Percentiles rank a stretch among this genome's conserved stretches.
phyloP scores from a whole-genome alignment of 2,113 vertebrate species.

The Dolichotis patagonum region DNA sequence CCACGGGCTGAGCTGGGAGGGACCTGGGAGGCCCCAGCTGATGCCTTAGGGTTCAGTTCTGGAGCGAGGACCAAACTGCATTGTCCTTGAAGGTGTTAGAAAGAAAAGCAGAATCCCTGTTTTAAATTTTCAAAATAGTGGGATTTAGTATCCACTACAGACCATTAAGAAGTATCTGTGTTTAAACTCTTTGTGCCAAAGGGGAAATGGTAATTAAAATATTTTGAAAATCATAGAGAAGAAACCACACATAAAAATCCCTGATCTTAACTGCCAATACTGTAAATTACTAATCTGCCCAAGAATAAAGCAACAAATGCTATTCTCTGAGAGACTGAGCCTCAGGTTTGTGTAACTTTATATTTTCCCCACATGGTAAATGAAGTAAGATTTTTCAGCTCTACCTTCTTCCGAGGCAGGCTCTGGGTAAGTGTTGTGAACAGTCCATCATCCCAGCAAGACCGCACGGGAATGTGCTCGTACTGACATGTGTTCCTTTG shows the following conservation, averaged over 20 bases:
- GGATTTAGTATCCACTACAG: background rate
- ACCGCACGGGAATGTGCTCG: background rate
- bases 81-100: background rate
- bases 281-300: background rate
- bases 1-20: background rate
- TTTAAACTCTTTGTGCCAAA: constrained; percentile 17
- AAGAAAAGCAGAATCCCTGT: background rate
- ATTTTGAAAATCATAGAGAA: constrained; percentile 8
- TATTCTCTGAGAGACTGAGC: background rate
- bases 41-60: background rate
- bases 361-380: background rate
- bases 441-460: background rate
- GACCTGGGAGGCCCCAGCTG: background rate
- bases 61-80: background rate
- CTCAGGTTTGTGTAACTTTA: background rate
- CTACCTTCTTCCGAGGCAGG: background rate
- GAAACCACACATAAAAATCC: background rate
- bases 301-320: constrained; percentile 15
- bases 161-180: background rate
- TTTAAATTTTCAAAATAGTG: constrained; percentile 34
- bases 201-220: background rate
- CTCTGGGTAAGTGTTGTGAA: background rate
- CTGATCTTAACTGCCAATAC: background rate
- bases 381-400: constrained; percentile 12
- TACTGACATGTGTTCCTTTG: background rate